Conservation (phyloP, 1,140 invertebrate species). For the Plectrocnemia conspersa region DNA sequence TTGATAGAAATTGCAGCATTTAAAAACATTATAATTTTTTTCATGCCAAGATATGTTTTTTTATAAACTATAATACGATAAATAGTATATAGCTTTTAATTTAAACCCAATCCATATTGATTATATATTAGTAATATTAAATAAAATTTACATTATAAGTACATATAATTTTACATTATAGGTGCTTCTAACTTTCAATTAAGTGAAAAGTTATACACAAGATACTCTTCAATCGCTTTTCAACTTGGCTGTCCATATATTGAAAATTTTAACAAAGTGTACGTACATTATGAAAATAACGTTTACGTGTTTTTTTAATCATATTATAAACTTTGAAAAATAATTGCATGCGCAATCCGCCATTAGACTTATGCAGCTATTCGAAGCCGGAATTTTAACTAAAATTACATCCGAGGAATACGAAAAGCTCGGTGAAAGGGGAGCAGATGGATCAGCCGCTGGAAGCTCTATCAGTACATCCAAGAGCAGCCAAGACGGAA, state of each 20-base stretch:
- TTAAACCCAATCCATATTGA: too few relatives aligned
- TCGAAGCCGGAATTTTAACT: constrained; percentile 64
- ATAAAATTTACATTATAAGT: too few relatives aligned
- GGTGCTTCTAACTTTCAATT: constrained; percentile 65
- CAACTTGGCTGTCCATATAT: constrained; percentile 66
- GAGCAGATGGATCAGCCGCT: constrained; percentile 43
- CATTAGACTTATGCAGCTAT: constrained; percentile 60
- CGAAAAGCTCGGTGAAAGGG: constrained; percentile 57
- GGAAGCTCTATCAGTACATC: constrained; percentile 28
- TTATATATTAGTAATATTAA: too few relatives aligned
- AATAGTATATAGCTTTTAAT: too few relatives aligned
- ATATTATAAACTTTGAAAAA: constrained; percentile 4
- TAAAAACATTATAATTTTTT: too few relatives aligned
- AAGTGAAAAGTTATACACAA: constrained; percentile 66
- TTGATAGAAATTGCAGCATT: too few relatives aligned
- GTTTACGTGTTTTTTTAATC: neutral
- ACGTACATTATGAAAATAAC: constrained; percentile 39
- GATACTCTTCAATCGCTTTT: constrained; percentile 68
- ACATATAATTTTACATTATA: constrained; percentile 38
- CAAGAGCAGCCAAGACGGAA: constrained; percentile 11
- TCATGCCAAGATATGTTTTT: too few relatives aligned
- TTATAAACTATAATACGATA: too few relatives aligned
- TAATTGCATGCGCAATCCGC: neutral
- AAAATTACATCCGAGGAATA: constrained; percentile 69
- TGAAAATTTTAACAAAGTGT: constrained; percentile 65